Percentiles rank a stretch among this genome's conserved stretches.
Conservation (phyloP, 2,797 vertebrate genomes). For the Pseudomugil gertrudae region DNA sequence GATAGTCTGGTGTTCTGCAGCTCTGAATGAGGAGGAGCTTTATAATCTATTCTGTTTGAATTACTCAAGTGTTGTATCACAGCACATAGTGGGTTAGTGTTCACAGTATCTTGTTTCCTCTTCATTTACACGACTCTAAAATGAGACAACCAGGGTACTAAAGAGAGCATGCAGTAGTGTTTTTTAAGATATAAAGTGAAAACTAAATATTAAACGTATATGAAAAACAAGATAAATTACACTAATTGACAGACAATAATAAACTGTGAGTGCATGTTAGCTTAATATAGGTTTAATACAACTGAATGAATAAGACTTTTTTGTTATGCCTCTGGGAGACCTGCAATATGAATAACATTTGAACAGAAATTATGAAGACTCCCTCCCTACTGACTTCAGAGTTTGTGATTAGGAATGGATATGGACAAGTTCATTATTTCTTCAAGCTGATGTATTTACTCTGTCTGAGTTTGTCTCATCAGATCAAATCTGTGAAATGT, state of each 20-base stretch:
- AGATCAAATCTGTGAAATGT: conserved; percentile 37
- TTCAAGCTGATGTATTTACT: conserved; percentile 35
- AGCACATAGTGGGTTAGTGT: conserved; percentile 24
- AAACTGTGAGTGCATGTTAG: neutral
- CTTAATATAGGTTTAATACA: neutral
- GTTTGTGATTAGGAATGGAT: neutral
- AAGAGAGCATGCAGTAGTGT: neutral
- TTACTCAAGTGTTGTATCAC: conserved; percentile 42
- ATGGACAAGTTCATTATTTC: conserved; percentile 24
- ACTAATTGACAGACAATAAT: neutral
- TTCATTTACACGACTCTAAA: conserved; percentile 20
- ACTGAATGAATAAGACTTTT: neutral
- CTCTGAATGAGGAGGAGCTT: conserved; percentile 26
- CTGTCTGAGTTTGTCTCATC: conserved; percentile 18
- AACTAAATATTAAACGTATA: neutral
- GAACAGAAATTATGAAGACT: conserved; percentile 12
- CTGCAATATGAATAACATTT: conserved; percentile 4
- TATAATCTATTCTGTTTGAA: conserved; percentile 53
- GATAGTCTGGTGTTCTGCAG: conserved; percentile 39
- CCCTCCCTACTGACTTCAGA: neutral
- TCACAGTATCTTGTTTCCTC: conserved; percentile 38
- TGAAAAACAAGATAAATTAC: neutral
- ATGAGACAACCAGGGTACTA: conserved; percentile 16
- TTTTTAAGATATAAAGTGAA: conserved; percentile 6
- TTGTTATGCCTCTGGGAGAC: neutral